phyloP scores from a whole-genome alignment of 1,140 invertebrate species.

The Nomia melanderi region DNA sequence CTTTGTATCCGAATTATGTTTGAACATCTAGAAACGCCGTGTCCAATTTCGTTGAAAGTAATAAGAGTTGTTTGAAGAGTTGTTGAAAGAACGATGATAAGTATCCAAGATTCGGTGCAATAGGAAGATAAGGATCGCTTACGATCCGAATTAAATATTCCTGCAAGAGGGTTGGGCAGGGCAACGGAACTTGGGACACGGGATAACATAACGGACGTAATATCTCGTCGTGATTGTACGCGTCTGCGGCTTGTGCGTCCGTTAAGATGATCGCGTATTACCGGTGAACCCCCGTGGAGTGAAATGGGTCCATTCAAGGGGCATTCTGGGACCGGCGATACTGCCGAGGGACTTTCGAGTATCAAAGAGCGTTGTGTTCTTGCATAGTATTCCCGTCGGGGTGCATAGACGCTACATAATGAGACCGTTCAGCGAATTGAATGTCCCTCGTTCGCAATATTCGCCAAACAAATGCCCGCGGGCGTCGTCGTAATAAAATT shows the following conservation, averaged over 20 bases:
- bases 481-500: conserved; percentile 25
- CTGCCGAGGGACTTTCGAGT: conserved; percentile 44
- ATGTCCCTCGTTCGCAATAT: conserved; percentile 22
- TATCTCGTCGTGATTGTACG: conserved; percentile 56
- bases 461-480: conserved; percentile 35
- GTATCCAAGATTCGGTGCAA: too few relatives aligned
- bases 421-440: conserved; percentile 48
- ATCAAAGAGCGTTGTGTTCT: conserved; percentile 63
- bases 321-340: conserved; percentile 45
- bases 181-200: conserved; percentile 10
- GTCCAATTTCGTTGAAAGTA: too few relatives aligned
- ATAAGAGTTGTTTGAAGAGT: too few relatives aligned
- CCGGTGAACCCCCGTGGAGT: conserved; percentile 60
- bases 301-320: conserved; percentile 64
- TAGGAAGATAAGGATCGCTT: neutral
- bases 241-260: conserved; percentile 50
- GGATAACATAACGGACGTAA: conserved; percentile 50
- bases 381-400: conserved; percentile 56
- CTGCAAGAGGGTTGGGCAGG: neutral
- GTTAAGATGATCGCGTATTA: conserved; percentile 64
- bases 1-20: too few relatives aligned
- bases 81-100: too few relatives aligned
- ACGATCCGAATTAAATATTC: neutral
- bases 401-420: conserved; percentile 61
- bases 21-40: too few relatives aligned